These are phyloP conservation scores for Notolabrus celidotus DNA, from an alignment of 2,797 vertebrate species.

Conservation along the genomic window DNA sequence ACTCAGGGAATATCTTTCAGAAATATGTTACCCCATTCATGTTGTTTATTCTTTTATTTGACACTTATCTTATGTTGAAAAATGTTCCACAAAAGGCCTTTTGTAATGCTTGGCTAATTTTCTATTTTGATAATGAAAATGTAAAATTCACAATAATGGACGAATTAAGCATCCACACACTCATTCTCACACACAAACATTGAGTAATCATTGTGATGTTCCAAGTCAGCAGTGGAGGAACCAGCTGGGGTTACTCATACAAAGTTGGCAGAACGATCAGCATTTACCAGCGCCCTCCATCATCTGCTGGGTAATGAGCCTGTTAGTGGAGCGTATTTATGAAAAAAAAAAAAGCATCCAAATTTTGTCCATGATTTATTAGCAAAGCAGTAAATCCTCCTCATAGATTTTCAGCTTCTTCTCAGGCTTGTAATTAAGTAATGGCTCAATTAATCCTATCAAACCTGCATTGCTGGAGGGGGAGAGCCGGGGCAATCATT, in stretches of 20 bases:
- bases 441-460: constrained; percentile 79
- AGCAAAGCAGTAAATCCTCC: constrained; percentile 65
- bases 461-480: constrained; percentile 45
- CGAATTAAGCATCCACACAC: not conserved
- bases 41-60: too few relatives aligned
- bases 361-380: constrained; percentile 64
- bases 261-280: constrained; percentile 26
- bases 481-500: constrained; percentile 45
- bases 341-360: constrained; percentile 41
- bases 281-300: constrained; percentile 37
- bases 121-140: not conserved
- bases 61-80: too few relatives aligned
- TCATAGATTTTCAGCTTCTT: constrained; percentile 72
- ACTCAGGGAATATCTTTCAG: too few relatives aligned
- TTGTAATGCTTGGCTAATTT: too few relatives aligned
- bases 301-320: constrained; percentile 55
- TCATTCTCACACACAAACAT: not conserved
- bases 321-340: constrained; percentile 60
- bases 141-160: not conserved
- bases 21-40: too few relatives aligned
- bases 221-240: constrained; percentile 10
- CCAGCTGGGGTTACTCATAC: constrained; percentile 22
- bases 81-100: too few relatives aligned
- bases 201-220: constrained; percentile 24
- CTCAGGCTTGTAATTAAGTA: constrained; percentile 78